These are phyloP conservation scores for Xylota sylvarum DNA, from an alignment of 2,888 invertebrate species.

Conservation along the genomic window DNA sequence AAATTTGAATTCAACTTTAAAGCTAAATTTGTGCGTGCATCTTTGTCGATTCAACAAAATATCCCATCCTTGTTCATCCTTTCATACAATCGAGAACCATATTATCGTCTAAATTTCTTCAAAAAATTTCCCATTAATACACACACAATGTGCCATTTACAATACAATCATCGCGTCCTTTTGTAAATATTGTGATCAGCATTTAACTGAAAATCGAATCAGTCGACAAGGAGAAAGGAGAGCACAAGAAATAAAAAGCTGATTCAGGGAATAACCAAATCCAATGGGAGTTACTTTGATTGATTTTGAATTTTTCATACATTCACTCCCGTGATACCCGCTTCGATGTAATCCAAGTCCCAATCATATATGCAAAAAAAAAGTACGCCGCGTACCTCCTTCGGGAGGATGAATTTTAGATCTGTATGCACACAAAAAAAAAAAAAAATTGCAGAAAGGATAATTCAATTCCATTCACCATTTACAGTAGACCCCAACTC, in stretches of 20 bases:
- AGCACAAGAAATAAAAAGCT: neutral
- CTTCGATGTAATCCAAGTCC: slow-evolving; percentile 25
- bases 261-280: slow-evolving; percentile 25
- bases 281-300: slow-evolving; percentile 53
- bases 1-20: too few relatives aligned
- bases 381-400: slow-evolving; percentile 7
- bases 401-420: slow-evolving; percentile 12
- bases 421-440: neutral
- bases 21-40: too few relatives aligned
- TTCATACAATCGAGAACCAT: neutral
- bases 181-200: slow-evolving; percentile 6
- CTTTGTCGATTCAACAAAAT: too few relatives aligned
- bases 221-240: neutral
- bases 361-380: slow-evolving; percentile 20
- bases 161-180: slow-evolving; percentile 15
- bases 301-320: slow-evolving; percentile 59
- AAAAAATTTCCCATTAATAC: slow-evolving; percentile 2
- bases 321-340: slow-evolving; percentile 16
- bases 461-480: slow-evolving; percentile 57
- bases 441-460: slow-evolving; percentile 27
- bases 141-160: slow-evolving; percentile 1
- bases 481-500: slow-evolving; percentile 16
- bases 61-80: neutral
- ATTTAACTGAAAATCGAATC: slow-evolving; percentile 9
- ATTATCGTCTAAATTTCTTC: neutral